Percentiles rank a stretch among this genome's conserved stretches.
Conservation (phyloP, 1,140 invertebrate species). For the Drosophila quadrilineata region DNA sequence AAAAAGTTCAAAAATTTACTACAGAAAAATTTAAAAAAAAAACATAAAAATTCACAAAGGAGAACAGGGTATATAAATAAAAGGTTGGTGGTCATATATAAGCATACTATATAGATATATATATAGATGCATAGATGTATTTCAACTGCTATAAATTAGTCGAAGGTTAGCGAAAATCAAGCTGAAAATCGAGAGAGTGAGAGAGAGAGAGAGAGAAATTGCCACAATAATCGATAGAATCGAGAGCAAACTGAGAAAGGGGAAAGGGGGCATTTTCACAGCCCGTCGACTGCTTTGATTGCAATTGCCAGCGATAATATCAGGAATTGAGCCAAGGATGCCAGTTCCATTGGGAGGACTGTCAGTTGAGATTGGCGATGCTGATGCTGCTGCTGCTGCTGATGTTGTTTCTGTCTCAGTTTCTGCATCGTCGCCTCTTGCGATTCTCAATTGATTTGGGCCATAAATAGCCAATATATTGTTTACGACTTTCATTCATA, state of each 20-base stretch:
- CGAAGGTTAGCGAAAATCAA: neutral
- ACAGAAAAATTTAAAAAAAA: too few species aligned
- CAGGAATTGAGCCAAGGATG: neutral
- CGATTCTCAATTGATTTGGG: slow-evolving; percentile 40
- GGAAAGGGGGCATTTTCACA: slow-evolving; percentile 21
- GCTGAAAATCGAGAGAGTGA: neutral
- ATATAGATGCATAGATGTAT: too few species aligned
- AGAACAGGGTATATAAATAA: too few species aligned
- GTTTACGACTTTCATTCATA: slow-evolving; percentile 65
- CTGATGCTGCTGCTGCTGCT: neutral
- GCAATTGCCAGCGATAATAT: slow-evolving; percentile 11
- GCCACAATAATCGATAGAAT: too few species aligned
- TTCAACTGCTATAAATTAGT: neutral
- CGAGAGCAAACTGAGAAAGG: too few species aligned
- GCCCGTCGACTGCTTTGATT: slow-evolving; percentile 25
- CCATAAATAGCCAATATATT: slow-evolving; percentile 64
- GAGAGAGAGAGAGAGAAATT: neutral
- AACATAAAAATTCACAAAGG: too few species aligned
- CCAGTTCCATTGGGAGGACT: too few species aligned
- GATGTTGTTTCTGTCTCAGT: slow-evolving; percentile 18
- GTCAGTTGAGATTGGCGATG: neutral
- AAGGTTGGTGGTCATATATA: too few species aligned
- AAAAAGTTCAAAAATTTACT: too few species aligned
- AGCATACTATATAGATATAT: too few species aligned
- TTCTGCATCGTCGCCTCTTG: slow-evolving; percentile 46